Evolutionary conservation across 1,140 invertebrate genomes (phyloP), one percentile per base, ranked within the genome.

Genomic region (Caenorhabditis inopinata): DNA sequence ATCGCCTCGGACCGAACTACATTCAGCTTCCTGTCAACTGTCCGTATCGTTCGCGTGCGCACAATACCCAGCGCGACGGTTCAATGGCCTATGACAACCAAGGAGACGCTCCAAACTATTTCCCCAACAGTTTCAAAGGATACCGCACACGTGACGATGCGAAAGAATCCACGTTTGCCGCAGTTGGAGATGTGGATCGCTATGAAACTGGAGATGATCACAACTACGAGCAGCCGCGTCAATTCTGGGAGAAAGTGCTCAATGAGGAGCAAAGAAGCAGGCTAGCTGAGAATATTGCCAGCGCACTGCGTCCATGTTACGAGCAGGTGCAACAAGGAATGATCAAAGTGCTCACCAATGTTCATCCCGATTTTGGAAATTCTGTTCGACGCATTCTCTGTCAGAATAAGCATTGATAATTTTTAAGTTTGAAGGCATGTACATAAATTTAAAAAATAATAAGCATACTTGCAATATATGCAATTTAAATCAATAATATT

Each of bases 11-110:
- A 45, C 91, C 94, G 0, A 98, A 98, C 89, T 96, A 93, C 89
- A 90, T 93, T 48, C 95, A 97, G 88, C 91, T 98, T 47, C 94
- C 96, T 6, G 94, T 98, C 16, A 98, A 98, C 89, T 95, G 94
- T 85, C 95, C 96, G 0, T 95, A 93, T 83, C 87, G 90, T 23
- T 89, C 88, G 25, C 89, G 75, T 75, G 82, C 58, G 14, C 88
- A 89, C 7, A 96, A 96, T 88, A 95, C 94, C 89, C 94, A 96
- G 89, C 92, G 95, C 45, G 95, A 97, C 90, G 96, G 96, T 1
- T 91, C 92, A 12, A 92, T 92, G 91, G 89, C 91, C 9, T 88
- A 27, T 29, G 79, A 86, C 25, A 90, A 90, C 82, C 89, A 90
- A 82, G 83, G 84, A 42, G 93, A 93, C 45, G 93, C 93, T 12